phyloP scores from a whole-genome alignment of 2,888 invertebrate species.

The Oxycera nigricornis region DNA sequence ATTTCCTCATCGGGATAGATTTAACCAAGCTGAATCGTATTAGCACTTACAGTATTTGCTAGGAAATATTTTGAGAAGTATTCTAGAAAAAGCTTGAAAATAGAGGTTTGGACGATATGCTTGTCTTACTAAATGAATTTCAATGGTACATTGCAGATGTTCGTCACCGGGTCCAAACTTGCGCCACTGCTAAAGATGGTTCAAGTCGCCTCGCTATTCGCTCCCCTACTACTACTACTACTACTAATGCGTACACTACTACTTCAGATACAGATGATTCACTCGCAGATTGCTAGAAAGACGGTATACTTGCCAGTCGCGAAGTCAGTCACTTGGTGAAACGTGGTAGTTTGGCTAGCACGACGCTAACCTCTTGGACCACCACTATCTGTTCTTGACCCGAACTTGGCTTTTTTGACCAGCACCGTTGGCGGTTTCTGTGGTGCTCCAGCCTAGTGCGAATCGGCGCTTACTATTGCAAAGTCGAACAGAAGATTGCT shows the following conservation, averaged over 20 bases:
- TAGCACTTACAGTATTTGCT: too few species aligned
- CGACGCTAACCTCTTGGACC: background rate
- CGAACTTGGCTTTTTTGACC: background rate
- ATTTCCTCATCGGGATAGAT: too few species aligned
- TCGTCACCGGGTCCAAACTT: too few species aligned
- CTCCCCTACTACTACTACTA: background rate
- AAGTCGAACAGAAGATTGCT: too few species aligned
- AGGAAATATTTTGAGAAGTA: too few species aligned
- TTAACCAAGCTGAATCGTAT: too few species aligned
- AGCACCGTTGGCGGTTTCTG: background rate
- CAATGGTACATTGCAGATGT: too few species aligned
- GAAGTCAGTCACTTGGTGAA: constrained; percentile 2
- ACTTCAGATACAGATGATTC: background rate
- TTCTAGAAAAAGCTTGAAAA: too few species aligned
- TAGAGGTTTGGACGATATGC: too few species aligned
- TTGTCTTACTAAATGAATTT: too few species aligned
- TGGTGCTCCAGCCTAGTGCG: too few species aligned
- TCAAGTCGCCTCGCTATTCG: too few species aligned
- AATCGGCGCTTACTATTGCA: background rate
- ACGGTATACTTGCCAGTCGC: background rate
- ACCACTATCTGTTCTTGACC: background rate
- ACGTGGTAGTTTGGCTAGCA: constrained; percentile 1
- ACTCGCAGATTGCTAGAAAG: background rate
- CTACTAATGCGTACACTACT: background rate
- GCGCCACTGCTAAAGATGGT: background rate